Evolutionary conservation across 2,797 vertebrate genomes (phyloP), one percentile per base, ranked within the genome.

Genomic region (Hyperoplus immaculatus): DNA sequence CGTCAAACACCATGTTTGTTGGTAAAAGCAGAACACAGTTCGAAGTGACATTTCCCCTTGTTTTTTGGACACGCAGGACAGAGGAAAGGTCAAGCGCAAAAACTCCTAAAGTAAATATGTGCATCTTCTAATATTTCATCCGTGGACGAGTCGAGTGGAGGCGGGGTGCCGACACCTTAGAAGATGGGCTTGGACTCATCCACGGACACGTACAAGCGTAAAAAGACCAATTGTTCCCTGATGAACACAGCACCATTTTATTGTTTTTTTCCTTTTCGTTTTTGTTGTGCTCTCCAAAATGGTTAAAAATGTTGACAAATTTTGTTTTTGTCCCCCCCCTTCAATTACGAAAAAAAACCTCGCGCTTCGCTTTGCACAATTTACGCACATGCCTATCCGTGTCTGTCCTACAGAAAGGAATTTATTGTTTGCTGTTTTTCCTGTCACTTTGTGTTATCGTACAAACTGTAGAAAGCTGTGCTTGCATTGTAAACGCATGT

Each of bases 1-100:
- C 88, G 92, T 85, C 73, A 75, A 89, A 91, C 86, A 91, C 91
- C 80, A 88, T 84, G 4, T 84, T 84, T 71, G 83, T 77, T 77
- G 74, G 79, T 58, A 81, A 88, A 84, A 84, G 80, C 84, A 87
- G 88, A 72, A 65, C 79, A 85, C 85, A 51, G 42, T 18, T 58
- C 72, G 77, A 69, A 84, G 80, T 66, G 65, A 59, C 78, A 56
- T 54, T 49, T 82, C 60, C 73, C 55, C 68, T 84, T 29, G 29
- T 29, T 29, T 29, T 53, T 89, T 61, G 66, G 67, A 80, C 56
- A 49, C 55, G 15, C 67, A 56, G 72, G 75, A 88, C 87, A 82
- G 86, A 70, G 68, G 68, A 42, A 71, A 75, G 70, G 43, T 21
- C n/a, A 41, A 57, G 66, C 71, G 63, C 70, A 55, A 43, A 1